These are phyloP conservation scores for Pachydiplax longipennis DNA, from an alignment of 2,888 invertebrate genomes.

Conservation along the genomic window DNA sequence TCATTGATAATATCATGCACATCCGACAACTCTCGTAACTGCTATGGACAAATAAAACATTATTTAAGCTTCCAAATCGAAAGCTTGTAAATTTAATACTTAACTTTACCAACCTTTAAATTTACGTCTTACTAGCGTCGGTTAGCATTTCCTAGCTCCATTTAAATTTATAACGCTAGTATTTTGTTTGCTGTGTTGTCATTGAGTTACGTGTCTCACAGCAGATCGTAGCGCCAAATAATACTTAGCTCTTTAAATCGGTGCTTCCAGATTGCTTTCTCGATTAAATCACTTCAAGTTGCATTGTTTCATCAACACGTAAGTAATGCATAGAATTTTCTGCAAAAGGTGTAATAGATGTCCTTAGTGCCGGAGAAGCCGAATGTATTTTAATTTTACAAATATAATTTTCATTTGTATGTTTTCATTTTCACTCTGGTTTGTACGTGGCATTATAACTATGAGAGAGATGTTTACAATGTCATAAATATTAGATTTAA, in stretches of 20 bases:
- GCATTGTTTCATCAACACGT: background rate
- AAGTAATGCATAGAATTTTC: background rate
- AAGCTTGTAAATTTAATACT: too few relatives aligned
- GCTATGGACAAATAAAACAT: too few relatives aligned
- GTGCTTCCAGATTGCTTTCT: background rate
- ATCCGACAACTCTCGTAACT: too few relatives aligned
- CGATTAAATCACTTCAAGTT: background rate
- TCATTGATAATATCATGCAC: too few relatives aligned
- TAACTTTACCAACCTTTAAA: too few relatives aligned
- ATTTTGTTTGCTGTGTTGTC: constrained; percentile 34
- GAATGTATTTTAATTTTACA: background rate
- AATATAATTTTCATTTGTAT: background rate
- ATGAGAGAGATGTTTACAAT: background rate
- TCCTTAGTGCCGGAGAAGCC: background rate
- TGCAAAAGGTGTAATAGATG: background rate
- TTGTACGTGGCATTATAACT: constrained; percentile 3
- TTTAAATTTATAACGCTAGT: background rate
- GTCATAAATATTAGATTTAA: background rate
- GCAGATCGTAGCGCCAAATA: background rate
- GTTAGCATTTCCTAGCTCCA: background rate
- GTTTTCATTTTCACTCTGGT: background rate
- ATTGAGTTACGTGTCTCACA: background rate
- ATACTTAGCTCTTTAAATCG: background rate
- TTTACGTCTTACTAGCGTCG: background rate
- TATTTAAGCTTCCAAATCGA: too few relatives aligned